Evolutionary conservation across 1,140 invertebrate genomes (phyloP).

Genomic region (Diabrotica virgifera): DNA sequence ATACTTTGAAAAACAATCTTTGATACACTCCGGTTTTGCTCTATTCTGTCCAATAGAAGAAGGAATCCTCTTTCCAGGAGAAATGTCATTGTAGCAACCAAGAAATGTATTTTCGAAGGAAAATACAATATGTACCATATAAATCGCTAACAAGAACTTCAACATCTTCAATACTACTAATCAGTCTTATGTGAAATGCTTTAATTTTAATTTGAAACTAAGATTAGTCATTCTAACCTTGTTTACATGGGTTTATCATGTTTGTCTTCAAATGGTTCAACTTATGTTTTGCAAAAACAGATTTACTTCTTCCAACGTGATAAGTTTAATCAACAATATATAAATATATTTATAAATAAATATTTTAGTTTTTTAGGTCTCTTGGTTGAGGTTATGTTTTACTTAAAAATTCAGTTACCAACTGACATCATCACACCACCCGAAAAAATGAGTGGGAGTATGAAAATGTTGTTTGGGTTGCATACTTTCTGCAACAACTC

Average conservation of each 20-base stretch:
- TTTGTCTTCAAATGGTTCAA: neutral
- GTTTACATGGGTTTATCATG: neutral
- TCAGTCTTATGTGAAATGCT: slow-evolving; percentile 13
- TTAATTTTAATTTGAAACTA: neutral
- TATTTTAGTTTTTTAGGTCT: too few species aligned
- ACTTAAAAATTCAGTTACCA: too few species aligned
- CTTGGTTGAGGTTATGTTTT: too few species aligned
- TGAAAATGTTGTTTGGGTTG: too few species aligned
- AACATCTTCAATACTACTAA: neutral
- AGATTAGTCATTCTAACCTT: neutral
- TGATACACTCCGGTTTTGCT: slow-evolving; percentile 28
- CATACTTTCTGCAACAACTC: too few species aligned
- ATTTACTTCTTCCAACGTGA: too few species aligned
- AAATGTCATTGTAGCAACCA: slow-evolving; percentile 35
- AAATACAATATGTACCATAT: neutral
- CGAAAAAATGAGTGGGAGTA: too few species aligned
- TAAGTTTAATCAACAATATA: too few species aligned
- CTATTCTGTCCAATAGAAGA: slow-evolving; percentile 19
- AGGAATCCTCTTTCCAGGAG: slow-evolving; percentile 22
- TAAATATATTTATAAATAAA: too few species aligned
- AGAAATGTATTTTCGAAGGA: slow-evolving; percentile 26
- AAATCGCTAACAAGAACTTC: slow-evolving; percentile 4
- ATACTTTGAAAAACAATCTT: slow-evolving; percentile 32
- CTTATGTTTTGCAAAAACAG: too few species aligned
- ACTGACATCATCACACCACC: too few species aligned